A percentile compares a stretch with the other conserved stretches of the same genome.
Evolutionary conservation across 2,888 invertebrate genomes (phyloP).

Genomic region (Folsomia manolachei): DNA sequence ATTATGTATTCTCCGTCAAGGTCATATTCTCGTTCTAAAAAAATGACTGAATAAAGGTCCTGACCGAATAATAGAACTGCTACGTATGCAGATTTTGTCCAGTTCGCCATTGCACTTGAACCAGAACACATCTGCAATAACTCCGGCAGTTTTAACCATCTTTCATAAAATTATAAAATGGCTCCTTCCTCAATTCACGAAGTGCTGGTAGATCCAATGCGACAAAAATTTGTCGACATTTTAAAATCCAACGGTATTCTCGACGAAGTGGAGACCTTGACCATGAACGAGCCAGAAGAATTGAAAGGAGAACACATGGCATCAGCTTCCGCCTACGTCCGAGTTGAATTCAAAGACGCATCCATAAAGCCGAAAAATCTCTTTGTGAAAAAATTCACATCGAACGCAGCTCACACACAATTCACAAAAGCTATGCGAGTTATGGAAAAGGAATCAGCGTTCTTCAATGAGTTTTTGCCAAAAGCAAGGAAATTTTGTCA

Average conservation of each 20-base stretch:
- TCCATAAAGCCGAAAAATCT: constrained; percentile 23
- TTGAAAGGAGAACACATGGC: constrained; percentile 29
- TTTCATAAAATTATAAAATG: too few relatives aligned
- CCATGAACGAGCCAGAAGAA: constrained; percentile 18
- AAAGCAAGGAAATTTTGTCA: constrained; percentile 27
- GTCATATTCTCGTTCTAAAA: too few relatives aligned
- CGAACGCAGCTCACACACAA: not conserved
- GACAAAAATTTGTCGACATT: constrained; percentile 21
- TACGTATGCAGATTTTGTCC: too few relatives aligned
- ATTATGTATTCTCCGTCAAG: too few relatives aligned
- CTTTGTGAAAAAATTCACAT: constrained; percentile 28
- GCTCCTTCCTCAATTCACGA: not conserved
- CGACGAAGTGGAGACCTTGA: constrained; percentile 22
- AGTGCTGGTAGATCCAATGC: not conserved
- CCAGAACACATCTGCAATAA: too few relatives aligned
- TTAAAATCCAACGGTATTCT: constrained; percentile 21
- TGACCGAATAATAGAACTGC: too few relatives aligned
- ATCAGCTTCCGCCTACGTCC: constrained; percentile 20
- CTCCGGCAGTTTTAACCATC: too few relatives aligned
- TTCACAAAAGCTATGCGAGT: constrained; percentile 16
- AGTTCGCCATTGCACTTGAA: too few relatives aligned
- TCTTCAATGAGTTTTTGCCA: constrained; percentile 28
- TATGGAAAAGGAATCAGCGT: constrained; percentile 35
- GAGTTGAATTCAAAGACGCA: constrained; percentile 25
- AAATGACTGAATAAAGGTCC: too few relatives aligned